Percentiles rank a stretch among this genome's conserved stretches.
Conservation (phyloP, 2,797 vertebrate genomes). For the Ispidina lecontei region DNA sequence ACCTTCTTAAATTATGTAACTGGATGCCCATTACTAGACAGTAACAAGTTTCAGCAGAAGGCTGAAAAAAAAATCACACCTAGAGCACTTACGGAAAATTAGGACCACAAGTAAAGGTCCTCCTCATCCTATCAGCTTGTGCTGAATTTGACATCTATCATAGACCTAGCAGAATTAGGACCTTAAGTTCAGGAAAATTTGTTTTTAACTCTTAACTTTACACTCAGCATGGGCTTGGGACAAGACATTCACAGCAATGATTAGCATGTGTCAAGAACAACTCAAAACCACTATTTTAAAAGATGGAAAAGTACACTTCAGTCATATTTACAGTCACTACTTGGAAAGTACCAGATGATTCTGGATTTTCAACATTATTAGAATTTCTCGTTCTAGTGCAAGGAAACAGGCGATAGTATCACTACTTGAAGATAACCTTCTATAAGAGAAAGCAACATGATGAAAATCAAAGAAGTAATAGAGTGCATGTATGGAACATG, state of each 20-base stretch:
- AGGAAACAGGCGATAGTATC: neutral
- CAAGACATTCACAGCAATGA: neutral
- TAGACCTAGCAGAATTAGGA: neutral
- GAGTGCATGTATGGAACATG: fast-evolving
- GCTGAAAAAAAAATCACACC: neutral
- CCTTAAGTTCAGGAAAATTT: neutral
- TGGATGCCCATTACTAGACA: neutral
- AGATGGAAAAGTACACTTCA: neutral
- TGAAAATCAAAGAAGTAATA: neutral
- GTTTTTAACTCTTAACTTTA: neutral
- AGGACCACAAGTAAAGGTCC: neutral
- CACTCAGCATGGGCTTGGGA: neutral
- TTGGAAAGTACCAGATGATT: neutral
- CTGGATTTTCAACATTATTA: neutral
- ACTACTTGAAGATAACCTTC: neutral
- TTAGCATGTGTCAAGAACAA: neutral
- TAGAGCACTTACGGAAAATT: neutral
- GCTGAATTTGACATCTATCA: neutral
- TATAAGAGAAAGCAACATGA: neutral
- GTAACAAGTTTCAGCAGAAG: neutral
- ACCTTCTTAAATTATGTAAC: neutral
- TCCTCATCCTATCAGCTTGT: neutral
- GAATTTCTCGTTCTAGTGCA: neutral
- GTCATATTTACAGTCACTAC: neutral
- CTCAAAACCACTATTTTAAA: neutral